Evolutionary conservation across 2,113 vertebrate genomes (phyloP).

Genomic region (Chaetura pelagica): DNA sequence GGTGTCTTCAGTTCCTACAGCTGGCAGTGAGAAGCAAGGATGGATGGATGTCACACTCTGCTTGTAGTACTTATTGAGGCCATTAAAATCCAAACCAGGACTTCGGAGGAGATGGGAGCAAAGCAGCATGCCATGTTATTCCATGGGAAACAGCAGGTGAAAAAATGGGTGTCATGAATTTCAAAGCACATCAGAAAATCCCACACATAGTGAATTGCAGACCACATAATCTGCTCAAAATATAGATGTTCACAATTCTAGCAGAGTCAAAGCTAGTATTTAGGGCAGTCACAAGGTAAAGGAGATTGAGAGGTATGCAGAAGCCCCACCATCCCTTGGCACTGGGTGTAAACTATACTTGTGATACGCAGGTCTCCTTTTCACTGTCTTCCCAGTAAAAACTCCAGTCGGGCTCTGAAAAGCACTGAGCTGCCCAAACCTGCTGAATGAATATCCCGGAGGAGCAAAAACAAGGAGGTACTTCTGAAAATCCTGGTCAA

Average conservation of each 20-base stretch:
- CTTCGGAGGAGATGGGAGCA: neutral
- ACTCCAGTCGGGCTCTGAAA: neutral
- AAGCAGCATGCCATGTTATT: neutral
- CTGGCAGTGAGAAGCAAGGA: neutral
- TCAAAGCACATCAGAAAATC: neutral
- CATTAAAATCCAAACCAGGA: neutral
- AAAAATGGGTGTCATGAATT: neutral
- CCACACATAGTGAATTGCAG: neutral
- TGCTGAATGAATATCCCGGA: neutral
- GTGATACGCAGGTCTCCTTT: neutral
- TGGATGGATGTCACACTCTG: neutral
- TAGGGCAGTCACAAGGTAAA: neutral
- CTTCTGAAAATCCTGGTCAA: neutral
- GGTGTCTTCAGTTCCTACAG: accelerated
- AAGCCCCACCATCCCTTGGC: neutral
- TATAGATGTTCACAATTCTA: neutral
- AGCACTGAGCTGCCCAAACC: neutral
- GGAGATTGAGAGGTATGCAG: neutral
- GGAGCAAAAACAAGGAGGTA: neutral
- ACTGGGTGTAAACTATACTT: neutral
- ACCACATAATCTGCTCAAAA: neutral
- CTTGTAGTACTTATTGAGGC: neutral
- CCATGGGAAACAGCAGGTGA: neutral
- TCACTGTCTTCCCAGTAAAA: neutral
- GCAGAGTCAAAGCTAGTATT: neutral